Evolutionary conservation across 1,140 invertebrate species (phyloP).

Genomic region (Capitella teleta): DNA sequence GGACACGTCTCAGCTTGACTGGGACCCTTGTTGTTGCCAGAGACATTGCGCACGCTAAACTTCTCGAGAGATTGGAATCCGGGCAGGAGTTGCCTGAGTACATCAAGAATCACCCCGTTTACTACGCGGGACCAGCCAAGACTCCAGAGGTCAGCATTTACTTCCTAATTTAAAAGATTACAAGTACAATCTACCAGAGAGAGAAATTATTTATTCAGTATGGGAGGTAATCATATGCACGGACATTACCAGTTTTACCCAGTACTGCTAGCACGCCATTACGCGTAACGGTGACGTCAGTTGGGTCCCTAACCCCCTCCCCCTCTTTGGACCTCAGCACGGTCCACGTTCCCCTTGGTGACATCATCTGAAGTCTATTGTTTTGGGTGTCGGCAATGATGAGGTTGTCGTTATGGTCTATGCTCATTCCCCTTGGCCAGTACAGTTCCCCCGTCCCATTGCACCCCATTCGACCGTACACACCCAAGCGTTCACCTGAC

Average conservation of each 20-base stretch:
- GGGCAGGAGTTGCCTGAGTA: conserved; percentile 39
- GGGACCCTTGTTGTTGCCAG: conserved; percentile 41
- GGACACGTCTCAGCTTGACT: conserved; percentile 33
- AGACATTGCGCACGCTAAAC: conserved; percentile 43
- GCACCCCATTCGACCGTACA: conserved; percentile 5
- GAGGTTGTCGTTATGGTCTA: conserved; percentile 6
- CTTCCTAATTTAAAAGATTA: neutral
- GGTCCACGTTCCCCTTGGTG: conserved; percentile 1
- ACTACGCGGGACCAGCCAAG: conserved; percentile 35
- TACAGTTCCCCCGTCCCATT: conserved; percentile 4
- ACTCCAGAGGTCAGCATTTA: conserved; percentile 1
- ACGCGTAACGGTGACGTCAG: conserved; percentile 1
- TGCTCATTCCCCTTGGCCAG: conserved; percentile 1
- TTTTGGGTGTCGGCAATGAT: conserved; percentile 7
- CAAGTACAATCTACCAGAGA: neutral
- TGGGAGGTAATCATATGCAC: conserved; percentile 1
- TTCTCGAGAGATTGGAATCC: conserved; percentile 35
- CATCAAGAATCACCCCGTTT: conserved; percentile 40
- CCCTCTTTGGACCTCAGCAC: conserved; percentile 1
- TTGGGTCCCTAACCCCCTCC: neutral
- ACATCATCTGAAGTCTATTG: conserved; percentile 2
- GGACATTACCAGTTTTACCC: neutral
- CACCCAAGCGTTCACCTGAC: neutral
- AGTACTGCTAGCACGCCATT: neutral
- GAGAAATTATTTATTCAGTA: neutral